A percentile compares a stretch with the other conserved stretches of the same genome.
Evolutionary conservation across 2,888 invertebrate species (phyloP).

Genomic region (Drosophila affinis): DNA sequence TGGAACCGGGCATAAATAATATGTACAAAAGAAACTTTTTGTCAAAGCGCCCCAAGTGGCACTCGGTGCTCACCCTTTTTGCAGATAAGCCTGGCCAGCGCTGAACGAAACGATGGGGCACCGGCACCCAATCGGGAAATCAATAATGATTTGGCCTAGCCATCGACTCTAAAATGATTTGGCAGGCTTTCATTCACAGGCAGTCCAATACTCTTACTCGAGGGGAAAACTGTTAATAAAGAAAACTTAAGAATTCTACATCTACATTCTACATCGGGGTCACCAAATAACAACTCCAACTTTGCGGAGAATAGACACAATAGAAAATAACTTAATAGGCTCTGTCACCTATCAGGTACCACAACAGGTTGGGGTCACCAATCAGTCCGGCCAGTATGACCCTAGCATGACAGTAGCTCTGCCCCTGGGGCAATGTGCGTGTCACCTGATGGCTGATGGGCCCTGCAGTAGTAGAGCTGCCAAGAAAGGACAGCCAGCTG

Average conservation of each 20-base stretch:
- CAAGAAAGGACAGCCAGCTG: conserved; percentile 22
- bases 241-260: background rate
- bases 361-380: no score
- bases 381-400: no score
- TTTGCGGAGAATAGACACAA: no score
- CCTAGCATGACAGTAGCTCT: background rate
- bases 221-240: background rate
- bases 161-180: conserved; percentile 20
- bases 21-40: conserved; percentile 66
- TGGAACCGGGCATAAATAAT: conserved; percentile 66
- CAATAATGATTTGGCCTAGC: conserved; percentile 66
- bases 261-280: background rate
- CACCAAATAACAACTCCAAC: no score
- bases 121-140: conserved; percentile 60
- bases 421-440: background rate
- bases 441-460: background rate
- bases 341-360: no score
- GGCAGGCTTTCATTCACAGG: background rate
- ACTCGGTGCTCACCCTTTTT: conserved; percentile 66
- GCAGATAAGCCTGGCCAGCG: conserved; percentile 41
- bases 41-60: conserved; percentile 72
- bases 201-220: conserved; percentile 6
- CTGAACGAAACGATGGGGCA: conserved; percentile 16
- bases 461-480: background rate
- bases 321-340: no score